Base-by-base conservation (phyloP, 2,113 vertebrate genomes). In the Caracal caracal region DNA sequence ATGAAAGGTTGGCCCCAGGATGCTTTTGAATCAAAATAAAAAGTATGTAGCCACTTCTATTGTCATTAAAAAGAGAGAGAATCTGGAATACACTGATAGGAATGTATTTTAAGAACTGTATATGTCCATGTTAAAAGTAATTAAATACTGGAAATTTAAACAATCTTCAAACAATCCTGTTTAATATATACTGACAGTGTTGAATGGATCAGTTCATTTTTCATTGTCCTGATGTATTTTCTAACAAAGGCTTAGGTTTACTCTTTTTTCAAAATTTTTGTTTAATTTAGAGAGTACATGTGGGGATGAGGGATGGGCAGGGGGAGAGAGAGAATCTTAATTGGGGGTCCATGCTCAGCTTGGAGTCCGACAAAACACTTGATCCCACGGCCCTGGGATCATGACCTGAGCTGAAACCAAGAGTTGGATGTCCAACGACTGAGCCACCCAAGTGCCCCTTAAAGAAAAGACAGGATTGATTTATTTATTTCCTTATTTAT, bases 1-100 rank as follows among this genome's bases (percentile, higher is more conserved):
- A 96, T 96, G 78, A 98, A 97, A 96, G 30, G 9, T 91, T 96
- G 96, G 43, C 33, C 82, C 37, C 93, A 89, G 79, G 94, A 84
- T 92, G 26, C 33, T 97, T 92, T 84, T 94, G 51, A 97, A 79
- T 85, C 12, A 90, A 84, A 90, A 86, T 56, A 98, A 96, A 33
- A 94, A 56, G 59, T 13, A n/a, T 37, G 4, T 63, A 89, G 13
- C 0, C 13, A 37, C n/a, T 96, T 91, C 96, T 73, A 47, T 93
- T 97, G 93, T 33, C 70, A 70, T 97, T 94, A 15, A 94, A 93
- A 97, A 61, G 53, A 94, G 37, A 63, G 61, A 33, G 92, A 83
- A 83, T n/a, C 83, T n/a, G 63, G 24, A 81, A 10, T 82, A 10
- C 1, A 92, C 49, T 95, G 26, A 93, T 88, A 92, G 94, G 35